A percentile compares a stretch with the other conserved stretches of the same genome.
Evolutionary conservation across 2,113 vertebrate species (phyloP).

Genomic region (Asarcornis scutulata): DNA sequence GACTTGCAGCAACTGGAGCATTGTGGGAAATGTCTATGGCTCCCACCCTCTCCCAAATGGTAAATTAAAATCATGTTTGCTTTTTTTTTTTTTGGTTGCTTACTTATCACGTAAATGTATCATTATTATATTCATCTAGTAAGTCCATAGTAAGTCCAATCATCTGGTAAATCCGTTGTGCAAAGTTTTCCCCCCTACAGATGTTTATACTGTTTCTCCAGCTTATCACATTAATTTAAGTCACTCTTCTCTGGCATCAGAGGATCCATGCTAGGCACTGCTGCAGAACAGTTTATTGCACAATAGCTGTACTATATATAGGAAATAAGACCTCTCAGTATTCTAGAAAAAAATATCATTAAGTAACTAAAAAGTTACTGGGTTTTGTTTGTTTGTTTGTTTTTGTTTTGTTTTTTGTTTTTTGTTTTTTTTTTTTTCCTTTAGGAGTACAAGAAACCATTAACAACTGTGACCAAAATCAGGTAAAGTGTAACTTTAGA

Average conservation of each 20-base stretch:
- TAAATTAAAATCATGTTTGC: background rate
- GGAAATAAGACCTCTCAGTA: background rate
- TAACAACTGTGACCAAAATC: background rate
- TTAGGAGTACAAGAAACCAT: background rate
- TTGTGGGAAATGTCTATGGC: background rate
- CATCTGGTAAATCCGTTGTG: background rate
- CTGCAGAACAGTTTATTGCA: background rate
- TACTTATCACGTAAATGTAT: background rate
- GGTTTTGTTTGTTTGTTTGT: no score
- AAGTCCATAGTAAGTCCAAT: no score
- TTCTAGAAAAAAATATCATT: background rate
- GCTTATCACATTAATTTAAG: background rate
- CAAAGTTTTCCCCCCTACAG: background rate
- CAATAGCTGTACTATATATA: background rate
- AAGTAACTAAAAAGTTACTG: background rate
- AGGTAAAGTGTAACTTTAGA: background rate
- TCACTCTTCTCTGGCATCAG: background rate
- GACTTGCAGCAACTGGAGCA: background rate
- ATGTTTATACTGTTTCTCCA: background rate
- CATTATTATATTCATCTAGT: background rate
- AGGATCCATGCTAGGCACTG: background rate
- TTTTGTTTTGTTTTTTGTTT: background rate
- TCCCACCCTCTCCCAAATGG: background rate
- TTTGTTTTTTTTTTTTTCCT: background rate
- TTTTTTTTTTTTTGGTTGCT: background rate